These are phyloP conservation scores for Spizella passerina DNA, from an alignment of 2,797 vertebrate genomes.

Conservation along the genomic window DNA sequence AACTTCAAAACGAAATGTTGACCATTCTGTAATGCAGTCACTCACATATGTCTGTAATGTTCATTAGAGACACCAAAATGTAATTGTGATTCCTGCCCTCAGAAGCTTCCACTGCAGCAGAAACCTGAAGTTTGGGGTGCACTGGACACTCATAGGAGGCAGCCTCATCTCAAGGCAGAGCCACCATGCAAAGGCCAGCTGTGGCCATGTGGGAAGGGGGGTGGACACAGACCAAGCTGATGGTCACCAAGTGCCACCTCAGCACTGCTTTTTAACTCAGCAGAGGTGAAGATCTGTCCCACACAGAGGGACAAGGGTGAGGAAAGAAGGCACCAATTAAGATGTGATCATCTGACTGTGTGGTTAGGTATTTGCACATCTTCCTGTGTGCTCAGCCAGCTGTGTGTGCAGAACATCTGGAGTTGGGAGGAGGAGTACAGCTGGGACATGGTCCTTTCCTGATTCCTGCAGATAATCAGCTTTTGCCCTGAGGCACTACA, in stretches of 20 bases:
- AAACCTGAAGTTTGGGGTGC: background rate
- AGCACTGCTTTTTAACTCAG: background rate
- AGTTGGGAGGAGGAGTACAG: background rate
- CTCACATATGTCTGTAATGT: background rate
- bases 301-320: background rate
- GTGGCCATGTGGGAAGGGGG: background rate
- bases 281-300: background rate
- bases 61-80: background rate
- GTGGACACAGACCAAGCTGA: background rate
- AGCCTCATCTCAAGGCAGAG: fast-evolving
- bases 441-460: conserved; percentile 1
- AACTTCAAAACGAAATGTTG: background rate
- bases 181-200: fast-evolving
- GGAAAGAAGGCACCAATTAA: background rate
- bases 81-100: background rate
- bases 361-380: background rate
- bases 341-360: background rate
- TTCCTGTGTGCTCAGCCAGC: conserved; percentile 8
- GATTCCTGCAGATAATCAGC: background rate
- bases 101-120: background rate
- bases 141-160: background rate
- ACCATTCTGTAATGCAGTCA: background rate
- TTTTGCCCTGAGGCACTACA: conserved; percentile 12
- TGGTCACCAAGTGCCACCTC: background rate
- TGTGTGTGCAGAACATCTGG: background rate